Conservation (phyloP, 2,113 vertebrate species). For the Barbus barbus region DNA sequence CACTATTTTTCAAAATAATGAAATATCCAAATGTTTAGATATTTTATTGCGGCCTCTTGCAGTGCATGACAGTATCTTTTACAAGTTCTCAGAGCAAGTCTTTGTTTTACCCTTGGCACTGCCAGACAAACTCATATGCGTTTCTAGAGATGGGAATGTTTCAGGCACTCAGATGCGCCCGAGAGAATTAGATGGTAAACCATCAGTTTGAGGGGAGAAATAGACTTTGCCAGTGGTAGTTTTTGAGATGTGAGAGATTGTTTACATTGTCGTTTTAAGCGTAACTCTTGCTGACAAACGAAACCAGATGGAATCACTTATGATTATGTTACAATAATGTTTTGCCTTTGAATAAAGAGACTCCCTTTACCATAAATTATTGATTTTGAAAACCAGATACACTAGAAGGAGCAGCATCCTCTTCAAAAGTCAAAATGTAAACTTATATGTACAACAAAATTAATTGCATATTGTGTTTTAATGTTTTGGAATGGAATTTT, state of each 20-base stretch:
- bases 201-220: slow-evolving; percentile 71
- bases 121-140: slow-evolving; percentile 71
- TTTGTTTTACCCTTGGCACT: slow-evolving; percentile 70
- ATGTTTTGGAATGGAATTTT: not conserved
- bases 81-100: slow-evolving; percentile 62
- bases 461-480: not conserved
- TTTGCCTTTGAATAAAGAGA: slow-evolving; percentile 60
- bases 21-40: slow-evolving; percentile 13
- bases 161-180: slow-evolving; percentile 70
- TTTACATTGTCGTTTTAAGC: slow-evolving; percentile 67
- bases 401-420: slow-evolving; percentile 30
- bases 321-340: slow-evolving; percentile 70
- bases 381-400: slow-evolving; percentile 59
- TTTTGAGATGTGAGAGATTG: slow-evolving; percentile 71
- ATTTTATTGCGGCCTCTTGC: slow-evolving; percentile 56
- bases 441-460: not conserved
- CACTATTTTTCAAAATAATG: slow-evolving; percentile 19
- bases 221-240: slow-evolving; percentile 60
- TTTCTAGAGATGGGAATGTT: slow-evolving; percentile 70
- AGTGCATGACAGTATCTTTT: slow-evolving; percentile 67
- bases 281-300: slow-evolving; percentile 72
- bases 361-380: slow-evolving; percentile 67
- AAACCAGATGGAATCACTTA: slow-evolving; percentile 71
- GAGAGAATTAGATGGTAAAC: slow-evolving; percentile 75
- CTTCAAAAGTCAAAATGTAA: slow-evolving; percentile 7